Evolutionary conservation across 2,888 invertebrate species (phyloP), one percentile per base, ranked within the genome.

Genomic region (Drosophila ezoana): DNA sequence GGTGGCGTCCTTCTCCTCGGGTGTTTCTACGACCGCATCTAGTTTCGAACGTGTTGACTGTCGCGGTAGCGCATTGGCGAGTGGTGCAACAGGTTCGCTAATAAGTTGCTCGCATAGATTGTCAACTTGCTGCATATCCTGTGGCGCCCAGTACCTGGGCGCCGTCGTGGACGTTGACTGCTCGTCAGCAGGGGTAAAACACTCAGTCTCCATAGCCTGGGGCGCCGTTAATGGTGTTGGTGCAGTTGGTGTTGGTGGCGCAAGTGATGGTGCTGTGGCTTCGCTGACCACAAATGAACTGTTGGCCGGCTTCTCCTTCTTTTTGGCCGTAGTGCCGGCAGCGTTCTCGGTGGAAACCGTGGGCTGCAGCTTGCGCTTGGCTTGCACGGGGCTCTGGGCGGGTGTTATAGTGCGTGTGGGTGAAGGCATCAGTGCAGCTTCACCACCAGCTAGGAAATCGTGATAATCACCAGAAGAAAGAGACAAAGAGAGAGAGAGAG

Each of bases 351-450:
- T 95, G 44, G 96, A 96, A 80, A 95, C 94, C n/a, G 96, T 95
- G 28, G 94, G 94, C 91, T 96, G 96, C 56, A 96, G 92, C 90
- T 96, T 96, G 56, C 96, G 93, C 91, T 96, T 96, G 54, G 95
- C 94, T 64, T 96, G 95, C 45, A 93, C 91, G 38, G 92, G 91
- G 63, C 91, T 92, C 71, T 92, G 90, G 54, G 91, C 89, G 53
- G 93, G 92, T 16, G 92, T 92, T 14, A 95, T 93, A 35, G 94
- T 94, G 78, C 94, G 93, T 23, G 93, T 94, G 44, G 95, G 94
- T 2, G 93, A 94, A 92, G 78, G 95, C 94, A 91, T 95, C 92
- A 91, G 93, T 91, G 77, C 95, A 92, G 91, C 92, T 87, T 93
- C 93, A 52, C 93, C 93, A 11, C 93, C 92, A 76, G 92, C 92